Evolutionary conservation across 2,888 invertebrate species (phyloP).

Genomic region (Heteropelma amictum): DNA sequence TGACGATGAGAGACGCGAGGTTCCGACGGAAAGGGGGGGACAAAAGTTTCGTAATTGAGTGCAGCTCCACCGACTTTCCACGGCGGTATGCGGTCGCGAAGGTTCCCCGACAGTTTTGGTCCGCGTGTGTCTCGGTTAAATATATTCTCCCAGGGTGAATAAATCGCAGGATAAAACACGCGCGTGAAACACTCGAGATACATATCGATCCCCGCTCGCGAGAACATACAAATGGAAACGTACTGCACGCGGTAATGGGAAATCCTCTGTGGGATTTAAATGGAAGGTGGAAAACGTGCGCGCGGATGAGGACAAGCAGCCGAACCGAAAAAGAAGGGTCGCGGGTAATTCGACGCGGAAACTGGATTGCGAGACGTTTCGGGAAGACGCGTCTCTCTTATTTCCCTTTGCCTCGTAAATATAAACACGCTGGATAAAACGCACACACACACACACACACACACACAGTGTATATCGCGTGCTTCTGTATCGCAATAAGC

Average conservation of each 20-base stretch:
- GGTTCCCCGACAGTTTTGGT: too few relatives aligned
- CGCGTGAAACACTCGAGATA: too few relatives aligned
- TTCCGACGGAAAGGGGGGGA: conserved; percentile 61
- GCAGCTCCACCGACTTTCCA: too few relatives aligned
- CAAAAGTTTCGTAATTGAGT: conserved; percentile 70
- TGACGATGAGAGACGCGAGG: conserved; percentile 1
- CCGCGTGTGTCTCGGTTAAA: too few relatives aligned
- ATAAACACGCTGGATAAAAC: not conserved
- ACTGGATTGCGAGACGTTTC: conserved; percentile 62
- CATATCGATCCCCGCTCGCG: too few relatives aligned
- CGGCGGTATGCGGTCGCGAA: too few relatives aligned
- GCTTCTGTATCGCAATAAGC: not conserved
- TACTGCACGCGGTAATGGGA: not conserved
- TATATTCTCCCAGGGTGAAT: too few relatives aligned
- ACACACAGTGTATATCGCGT: not conserved
- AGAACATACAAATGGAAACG: too few relatives aligned
- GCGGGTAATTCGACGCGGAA: conserved; percentile 67
- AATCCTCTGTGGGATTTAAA: not conserved
- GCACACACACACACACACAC: not conserved
- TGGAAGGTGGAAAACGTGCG: conserved; percentile 19
- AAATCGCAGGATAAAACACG: too few relatives aligned
- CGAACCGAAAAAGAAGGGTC: conserved; percentile 55
- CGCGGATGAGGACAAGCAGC: conserved; percentile 22
- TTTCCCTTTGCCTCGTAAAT: not conserved
- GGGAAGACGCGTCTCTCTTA: conserved; percentile 30